phyloP scores from a whole-genome alignment of 2,113 vertebrate species.

The Aythya baeri region DNA sequence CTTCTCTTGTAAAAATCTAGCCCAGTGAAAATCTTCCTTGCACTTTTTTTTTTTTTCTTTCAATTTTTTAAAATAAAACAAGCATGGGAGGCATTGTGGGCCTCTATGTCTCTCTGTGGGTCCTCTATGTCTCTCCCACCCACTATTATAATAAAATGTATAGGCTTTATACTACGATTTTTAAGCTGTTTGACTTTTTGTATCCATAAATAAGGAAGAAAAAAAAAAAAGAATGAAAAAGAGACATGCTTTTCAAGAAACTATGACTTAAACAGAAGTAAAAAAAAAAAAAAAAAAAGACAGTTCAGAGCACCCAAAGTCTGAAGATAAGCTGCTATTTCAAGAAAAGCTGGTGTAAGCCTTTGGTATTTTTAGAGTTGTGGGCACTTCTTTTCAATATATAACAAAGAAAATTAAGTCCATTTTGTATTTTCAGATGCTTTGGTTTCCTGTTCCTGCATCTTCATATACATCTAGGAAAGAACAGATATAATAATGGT shows the following conservation, averaged over 20 bases:
- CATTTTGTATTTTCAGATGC: neutral
- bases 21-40: neutral
- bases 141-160: neutral
- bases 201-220: neutral
- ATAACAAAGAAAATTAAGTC: neutral
- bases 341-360: neutral
- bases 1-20: neutral
- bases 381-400: neutral
- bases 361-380: neutral
- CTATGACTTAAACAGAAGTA: neutral
- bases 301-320: neutral
- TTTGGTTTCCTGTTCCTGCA: neutral
- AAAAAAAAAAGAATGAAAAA: neutral
- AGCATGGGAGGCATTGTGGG: neutral
- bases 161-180: neutral
- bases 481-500: neutral
- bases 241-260: neutral
- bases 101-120: too few relatives aligned
- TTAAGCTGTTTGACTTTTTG: neutral
- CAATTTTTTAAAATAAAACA: neutral
- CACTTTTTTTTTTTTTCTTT: neutral
- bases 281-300: neutral
- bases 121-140: neutral
- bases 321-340: neutral
- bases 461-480: slow-evolving; percentile 51